Evolutionary conservation across 2,888 invertebrate genomes (phyloP), one percentile per base, ranked within the genome.

Genomic region (Choreutis nemorana): DNA sequence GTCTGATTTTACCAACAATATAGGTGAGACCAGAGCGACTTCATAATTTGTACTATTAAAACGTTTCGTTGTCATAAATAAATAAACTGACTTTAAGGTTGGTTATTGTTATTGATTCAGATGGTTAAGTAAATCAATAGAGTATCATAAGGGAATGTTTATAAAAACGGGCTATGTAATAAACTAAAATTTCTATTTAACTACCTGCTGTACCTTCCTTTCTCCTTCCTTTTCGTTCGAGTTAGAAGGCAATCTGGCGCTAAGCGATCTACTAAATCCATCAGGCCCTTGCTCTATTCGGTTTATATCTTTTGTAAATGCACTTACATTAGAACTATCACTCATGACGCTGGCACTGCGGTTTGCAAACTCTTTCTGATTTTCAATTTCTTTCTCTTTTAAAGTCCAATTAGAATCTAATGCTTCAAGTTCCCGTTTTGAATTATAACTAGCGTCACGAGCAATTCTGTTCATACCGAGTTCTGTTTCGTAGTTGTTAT

Each of bases 191-290:
- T n/a, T n/a, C n/a, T n/a, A n/a, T n/a, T n/a, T 26, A 31, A 40
- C 41, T 72, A 86, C 87, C 83, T 85, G 85, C 49, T 85, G 84
- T 28, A 84, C 78, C 77, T 90, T 91, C 54, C 88, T 84, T 55
- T 90, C 90, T 11, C 90, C 90, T 40, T 90, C 89, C 40, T 83
- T 71, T 36, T 82, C 81, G 23, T 37, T 42, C 5, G 18, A 18
- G 22, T 60, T 45, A 18, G 73, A 82, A 27, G 91, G 87, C 41
- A 92, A 65, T 34, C 92, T 81, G 15, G 92, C 92, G 61, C 91
- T 91, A 7, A 91, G 90, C 29, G 92, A 92, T 57, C 92, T 83
- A 48, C 87, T 84, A 59, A 92, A 92, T 50, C 87, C 86, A 42
- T 86, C 84, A 36, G 53, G 33, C 34, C 54, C 53, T 2, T 52